phyloP scores from a whole-genome alignment of 2,113 vertebrate species.

The Prionailurus viverrinus region DNA sequence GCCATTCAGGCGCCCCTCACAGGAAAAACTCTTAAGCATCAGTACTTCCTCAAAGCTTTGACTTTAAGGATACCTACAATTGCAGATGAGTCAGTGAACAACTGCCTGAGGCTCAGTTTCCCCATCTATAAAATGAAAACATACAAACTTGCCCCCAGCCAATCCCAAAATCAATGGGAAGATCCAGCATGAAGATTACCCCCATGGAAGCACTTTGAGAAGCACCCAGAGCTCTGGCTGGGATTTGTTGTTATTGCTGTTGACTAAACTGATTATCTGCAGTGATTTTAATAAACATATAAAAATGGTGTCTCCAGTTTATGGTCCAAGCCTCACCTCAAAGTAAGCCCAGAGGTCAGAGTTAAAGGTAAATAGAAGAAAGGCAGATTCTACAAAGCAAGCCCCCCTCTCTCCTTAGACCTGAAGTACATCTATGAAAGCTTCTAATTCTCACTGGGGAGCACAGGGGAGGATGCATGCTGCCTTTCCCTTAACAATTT shows the following conservation, averaged over 20 bases:
- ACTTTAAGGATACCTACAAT: neutral
- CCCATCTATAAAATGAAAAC: neutral
- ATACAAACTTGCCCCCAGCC: neutral
- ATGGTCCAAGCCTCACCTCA: neutral
- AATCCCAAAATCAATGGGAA: neutral
- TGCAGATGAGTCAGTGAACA: neutral
- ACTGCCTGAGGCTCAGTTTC: neutral
- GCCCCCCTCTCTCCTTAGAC: neutral
- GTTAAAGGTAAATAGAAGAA: neutral
- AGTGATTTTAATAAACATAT: neutral
- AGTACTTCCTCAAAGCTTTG: neutral
- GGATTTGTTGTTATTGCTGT: neutral
- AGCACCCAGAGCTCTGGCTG: neutral
- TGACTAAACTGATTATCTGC: neutral
- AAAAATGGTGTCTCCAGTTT: neutral
- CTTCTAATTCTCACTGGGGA: neutral
- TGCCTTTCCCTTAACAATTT: neutral
- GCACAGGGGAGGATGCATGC: neutral
- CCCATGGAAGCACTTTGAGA: neutral
- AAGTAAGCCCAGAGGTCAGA: neutral
- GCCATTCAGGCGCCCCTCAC: neutral
- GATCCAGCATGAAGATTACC: neutral
- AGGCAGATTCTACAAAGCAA: neutral
- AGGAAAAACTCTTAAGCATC: neutral
- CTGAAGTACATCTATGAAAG: neutral